Evolutionary conservation across 2,888 invertebrate genomes (phyloP), one percentile per base, ranked within the genome.

Genomic region (Nymphalis polychloros): DNA sequence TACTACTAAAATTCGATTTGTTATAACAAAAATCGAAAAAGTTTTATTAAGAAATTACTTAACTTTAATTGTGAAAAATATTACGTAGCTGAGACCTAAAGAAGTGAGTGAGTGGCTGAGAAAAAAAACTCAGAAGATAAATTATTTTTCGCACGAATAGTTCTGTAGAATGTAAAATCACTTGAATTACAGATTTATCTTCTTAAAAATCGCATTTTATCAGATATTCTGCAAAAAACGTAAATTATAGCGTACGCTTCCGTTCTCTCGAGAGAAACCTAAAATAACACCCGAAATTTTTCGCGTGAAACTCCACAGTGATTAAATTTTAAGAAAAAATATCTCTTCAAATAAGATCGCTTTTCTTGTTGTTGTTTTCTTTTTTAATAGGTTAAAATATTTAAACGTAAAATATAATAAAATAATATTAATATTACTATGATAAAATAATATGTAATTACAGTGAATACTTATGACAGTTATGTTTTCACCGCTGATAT

Each of bases 201-300:
- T 53, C 46, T 65, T 53, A 52, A 27, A 20, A 47, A 47, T 52
- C n/a, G 57, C n/a, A 60, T 41, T 31, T 23, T 55, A 55, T 16
- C 27, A 55, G 53, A 53, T 55, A 69, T 67, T 69, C 63, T n/a
- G 49, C 35, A 17, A 60, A 59, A 60, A 53, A 55, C 59, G 27
- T 67, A 69, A 69, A 69, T 67, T 69, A 67, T 67, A 63, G 66
- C 59, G 52, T 49, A 57, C 66, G 63, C 63, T 63, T 63, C 49
- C 63, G 19, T 63, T 27, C 50, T 49, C 63, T 13, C 19, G 59
- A 49, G 69, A 62, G 57, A 31, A 57, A 62, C 59, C 61, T 59
- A 59, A 53, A 66, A 69, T 65, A 66, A 59, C 27, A 53, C 62
- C 52, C 59, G 41, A 60, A 69, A 59, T 55, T 67, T 69, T 65